Evolutionary conservation across 2,888 invertebrate species (phyloP), one percentile per base, ranked within the genome.

Genomic region (Hemicrepidius hirtus): DNA sequence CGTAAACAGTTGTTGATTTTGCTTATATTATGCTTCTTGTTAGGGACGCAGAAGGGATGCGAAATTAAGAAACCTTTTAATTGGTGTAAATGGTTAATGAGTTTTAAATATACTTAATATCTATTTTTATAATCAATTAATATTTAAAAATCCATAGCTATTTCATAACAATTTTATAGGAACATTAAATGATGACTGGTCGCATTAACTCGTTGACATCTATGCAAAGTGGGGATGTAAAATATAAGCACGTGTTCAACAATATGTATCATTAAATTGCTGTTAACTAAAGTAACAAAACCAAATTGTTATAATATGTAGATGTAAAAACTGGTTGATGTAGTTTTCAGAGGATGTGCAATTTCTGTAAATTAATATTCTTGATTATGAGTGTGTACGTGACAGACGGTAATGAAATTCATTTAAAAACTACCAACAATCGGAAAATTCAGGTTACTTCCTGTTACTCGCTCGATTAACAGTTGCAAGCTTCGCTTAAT

Each of bases 201-300:
- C 50, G 10, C 50, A 24, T 50, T 50, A 50, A 50, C 24, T 7
- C 24, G 50, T 50, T 50, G 20, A 50, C 24, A 50, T 21, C 20
- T n/a, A 50, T 24, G 24, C n/a, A 12, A 50, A 50, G 50, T 50
- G 50, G 50, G 24, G 24, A 50, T 10, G 12, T 50, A 50, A 50
- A 50, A 50, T 21, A n/a, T 50, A 50, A 21, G n/a, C 21, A 50
- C 24, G 50, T 18, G 24, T 50, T n/a, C 24, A 24, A 46, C 46
- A 46, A 50, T 24, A 24, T 24, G 24, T 24, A 44, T 50, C 50
- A 50, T 50, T 50, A 50, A 50, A 50, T 10, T 24, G 50, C 50
- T 50, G 21, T 50, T 50, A 50, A 50, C 50, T 21, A 50, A 50
- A 50, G n/a, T n/a, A n/a, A n/a, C n/a, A n/a, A n/a, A n/a, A n/a